A percentile compares a stretch with the other conserved stretches of the same genome.
Conservation (phyloP, 2,113 vertebrate genomes). For the Sisor rabdophorus region DNA sequence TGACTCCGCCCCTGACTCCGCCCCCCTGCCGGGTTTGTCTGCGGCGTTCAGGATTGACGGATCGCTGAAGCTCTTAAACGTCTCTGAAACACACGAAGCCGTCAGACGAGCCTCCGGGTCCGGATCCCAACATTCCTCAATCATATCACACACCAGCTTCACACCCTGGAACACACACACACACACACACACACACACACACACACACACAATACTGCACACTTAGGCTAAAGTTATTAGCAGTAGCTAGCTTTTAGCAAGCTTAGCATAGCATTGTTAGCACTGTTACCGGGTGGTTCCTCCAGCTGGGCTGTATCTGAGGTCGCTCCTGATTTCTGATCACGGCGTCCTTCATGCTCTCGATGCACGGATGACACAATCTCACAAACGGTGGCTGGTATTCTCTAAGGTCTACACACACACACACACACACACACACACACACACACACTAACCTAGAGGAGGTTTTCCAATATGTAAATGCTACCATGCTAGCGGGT, state of each 20-base stretch:
- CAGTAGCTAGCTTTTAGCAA: not conserved
- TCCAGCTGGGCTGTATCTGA: constrained; percentile 88
- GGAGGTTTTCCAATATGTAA: not conserved
- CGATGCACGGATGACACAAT: constrained; percentile 92
- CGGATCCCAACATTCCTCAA: constrained; percentile 27
- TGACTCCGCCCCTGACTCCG: not conserved
- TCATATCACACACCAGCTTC: not conserved
- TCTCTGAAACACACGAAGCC: not conserved
- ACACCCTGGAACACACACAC: constrained; percentile 3
- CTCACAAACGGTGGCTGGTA: constrained; percentile 95
- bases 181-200: constrained; percentile 13
- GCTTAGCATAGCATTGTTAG: not conserved
- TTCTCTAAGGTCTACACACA: constrained; percentile 84
- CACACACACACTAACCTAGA: not conserved
- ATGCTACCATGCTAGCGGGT: not conserved
- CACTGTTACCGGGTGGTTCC: constrained; percentile 79
- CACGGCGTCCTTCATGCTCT: constrained; percentile 98
- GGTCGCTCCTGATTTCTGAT: constrained; percentile 87
- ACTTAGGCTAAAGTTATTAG: too few relatives aligned
- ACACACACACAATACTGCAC: not conserved
- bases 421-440: not conserved
- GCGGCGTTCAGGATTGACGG: not conserved
- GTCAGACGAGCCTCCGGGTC: constrained; percentile 24
- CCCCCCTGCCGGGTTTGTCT: not conserved
- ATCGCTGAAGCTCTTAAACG: not conserved